A percentile compares a stretch with the other conserved stretches of the same genome.
phyloP scores from a whole-genome alignment of 2,797 vertebrate genomes.

The Allobates femoralis region DNA sequence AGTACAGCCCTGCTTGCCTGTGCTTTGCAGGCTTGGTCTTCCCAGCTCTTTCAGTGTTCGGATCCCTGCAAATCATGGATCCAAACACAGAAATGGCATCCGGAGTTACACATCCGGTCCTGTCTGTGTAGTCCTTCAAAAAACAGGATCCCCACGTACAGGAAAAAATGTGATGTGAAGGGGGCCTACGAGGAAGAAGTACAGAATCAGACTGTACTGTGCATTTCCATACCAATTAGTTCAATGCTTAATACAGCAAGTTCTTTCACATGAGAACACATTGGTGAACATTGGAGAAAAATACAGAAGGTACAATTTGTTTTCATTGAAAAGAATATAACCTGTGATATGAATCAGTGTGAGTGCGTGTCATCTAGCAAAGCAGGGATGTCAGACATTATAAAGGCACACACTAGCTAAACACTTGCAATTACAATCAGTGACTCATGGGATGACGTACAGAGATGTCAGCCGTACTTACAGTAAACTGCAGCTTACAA shows the following conservation, averaged over 20 bases:
- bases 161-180: too few relatives aligned
- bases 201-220: background rate
- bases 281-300: background rate
- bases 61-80: too few relatives aligned
- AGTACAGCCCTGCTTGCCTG: too few relatives aligned
- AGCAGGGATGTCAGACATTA: background rate
- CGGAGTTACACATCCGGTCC: too few relatives aligned
- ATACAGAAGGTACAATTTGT: background rate
- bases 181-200: too few relatives aligned
- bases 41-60: too few relatives aligned
- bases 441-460: conserved; percentile 46
- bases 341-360: conserved; percentile 9
- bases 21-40: too few relatives aligned
- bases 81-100: too few relatives aligned
- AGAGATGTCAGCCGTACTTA: background rate
- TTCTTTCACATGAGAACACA: background rate
- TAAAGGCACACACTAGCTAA: background rate
- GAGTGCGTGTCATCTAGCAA: background rate
- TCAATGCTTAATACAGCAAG: background rate
- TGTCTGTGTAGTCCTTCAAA: too few relatives aligned
- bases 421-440: conserved; percentile 26
- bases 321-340: background rate
- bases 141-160: too few relatives aligned
- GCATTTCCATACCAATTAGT: background rate
- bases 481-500: conserved; percentile 7